Evolutionary conservation across 2,888 invertebrate species (phyloP), one percentile per base, ranked within the genome.

Genomic region (Omphaloscelis lunosa): DNA sequence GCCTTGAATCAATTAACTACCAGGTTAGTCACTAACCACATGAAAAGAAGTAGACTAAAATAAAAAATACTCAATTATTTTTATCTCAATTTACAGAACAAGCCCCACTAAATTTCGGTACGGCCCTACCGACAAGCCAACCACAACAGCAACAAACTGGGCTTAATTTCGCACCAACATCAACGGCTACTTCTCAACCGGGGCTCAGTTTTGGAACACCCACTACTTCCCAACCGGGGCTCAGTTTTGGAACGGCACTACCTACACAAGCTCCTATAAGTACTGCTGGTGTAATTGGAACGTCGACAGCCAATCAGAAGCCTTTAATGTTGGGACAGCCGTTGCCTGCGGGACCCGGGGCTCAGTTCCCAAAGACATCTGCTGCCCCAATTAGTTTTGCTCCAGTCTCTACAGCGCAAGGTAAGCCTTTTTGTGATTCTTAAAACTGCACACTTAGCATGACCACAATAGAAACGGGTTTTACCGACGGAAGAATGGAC

Each of bases 201-300:
- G 87, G 80, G 1, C 84, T 89, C 23, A 82, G 75, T 71, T 90
- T 90, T 69, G 88, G 87, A 6, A 66, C 89, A 17, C 61, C 87
- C 15, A 66, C 86, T 11, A 73, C 80, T 9, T 78, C 86, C 12
- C 88, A n/a, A 79, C 87, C 3, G 9, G 73, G 84, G 12, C 81
- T 89, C 1, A 82, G 76, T 63, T 89, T 90, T n/a, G 84, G 85
- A 5, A 67, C 85, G 0, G 17, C 79, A 1, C 6, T 63, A 0
- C 29, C 83, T 0, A 65, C 84, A 3, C 79, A 83, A 69, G 80
- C 84, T 2, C 61, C 66, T n/a, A 56, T 80, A 0, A 67, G 84
- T 29, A 67, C 80, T 7, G 62, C 53, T 20, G 84, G 79, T 0
- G 79, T 27, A 1, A 61, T 79, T 15, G 79, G 69, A 27, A 71